These are phyloP conservation scores for Taenaris catops DNA, from an alignment of 2,888 invertebrate genomes.

Conservation along the genomic window DNA sequence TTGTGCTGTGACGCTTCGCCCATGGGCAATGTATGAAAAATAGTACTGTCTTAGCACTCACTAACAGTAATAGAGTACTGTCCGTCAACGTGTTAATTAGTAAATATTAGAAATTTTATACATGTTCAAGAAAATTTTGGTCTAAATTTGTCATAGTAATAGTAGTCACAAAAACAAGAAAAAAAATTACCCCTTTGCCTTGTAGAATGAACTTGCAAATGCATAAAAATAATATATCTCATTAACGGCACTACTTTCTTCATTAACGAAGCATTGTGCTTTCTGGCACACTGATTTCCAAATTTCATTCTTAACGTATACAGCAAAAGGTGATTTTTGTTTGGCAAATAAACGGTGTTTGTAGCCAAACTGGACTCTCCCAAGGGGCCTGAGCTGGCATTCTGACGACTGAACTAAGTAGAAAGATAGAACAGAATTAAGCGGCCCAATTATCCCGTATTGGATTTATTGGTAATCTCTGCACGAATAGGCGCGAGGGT, in stretches of 20 bases:
- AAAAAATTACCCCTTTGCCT: too few relatives aligned
- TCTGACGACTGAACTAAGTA: constrained; percentile 80
- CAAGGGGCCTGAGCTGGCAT: constrained; percentile 76
- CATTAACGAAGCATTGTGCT: constrained; percentile 37
- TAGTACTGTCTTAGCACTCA: too few relatives aligned
- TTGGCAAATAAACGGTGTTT: constrained; percentile 51
- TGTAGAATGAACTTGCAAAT: constrained; percentile 15
- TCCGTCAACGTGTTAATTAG: too few relatives aligned
- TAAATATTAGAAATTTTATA: too few relatives aligned
- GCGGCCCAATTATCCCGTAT: constrained; percentile 80
- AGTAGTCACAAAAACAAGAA: too few relatives aligned
- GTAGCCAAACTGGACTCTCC: constrained; percentile 68
- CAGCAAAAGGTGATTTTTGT: constrained; percentile 52
- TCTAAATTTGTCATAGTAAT: too few relatives aligned
- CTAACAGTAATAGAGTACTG: too few relatives aligned
- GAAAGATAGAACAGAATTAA: constrained; percentile 80
- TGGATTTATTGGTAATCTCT: constrained; percentile 81
- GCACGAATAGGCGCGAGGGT: constrained; percentile 79
- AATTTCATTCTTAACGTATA: constrained; percentile 48
- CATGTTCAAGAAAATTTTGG: too few relatives aligned
- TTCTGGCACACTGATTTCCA: constrained; percentile 37
- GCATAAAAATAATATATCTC: constrained; percentile 42
- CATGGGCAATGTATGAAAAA: too few relatives aligned
- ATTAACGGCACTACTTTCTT: constrained; percentile 62
- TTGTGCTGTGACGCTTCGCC: too few relatives aligned